Conservation (phyloP, 2,797 vertebrate genomes). For the Notolepis coatsorum region DNA sequence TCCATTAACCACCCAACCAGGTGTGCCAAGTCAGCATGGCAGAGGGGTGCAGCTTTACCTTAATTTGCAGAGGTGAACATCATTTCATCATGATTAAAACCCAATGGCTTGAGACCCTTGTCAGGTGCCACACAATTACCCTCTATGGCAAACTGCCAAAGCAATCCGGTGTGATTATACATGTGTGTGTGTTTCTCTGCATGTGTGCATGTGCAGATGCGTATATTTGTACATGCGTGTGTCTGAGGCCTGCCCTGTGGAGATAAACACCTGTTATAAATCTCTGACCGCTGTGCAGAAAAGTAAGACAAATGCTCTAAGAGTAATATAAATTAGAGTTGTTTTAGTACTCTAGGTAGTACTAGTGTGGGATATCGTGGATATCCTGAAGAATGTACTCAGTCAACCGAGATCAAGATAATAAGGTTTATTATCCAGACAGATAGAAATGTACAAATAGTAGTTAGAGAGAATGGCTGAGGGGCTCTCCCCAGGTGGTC, state of each 20-base stretch:
- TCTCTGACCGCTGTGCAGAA: slow-evolving; percentile 35
- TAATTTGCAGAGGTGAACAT: slow-evolving; percentile 44
- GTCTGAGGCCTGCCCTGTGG: slow-evolving; percentile 33
- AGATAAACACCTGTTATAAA: slow-evolving; percentile 69
- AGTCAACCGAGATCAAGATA: too few relatives aligned
- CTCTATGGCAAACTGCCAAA: slow-evolving; percentile 67
- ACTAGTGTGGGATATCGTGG: too few relatives aligned
- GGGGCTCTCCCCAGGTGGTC: too few relatives aligned
- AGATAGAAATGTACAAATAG: too few relatives aligned
- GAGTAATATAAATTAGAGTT: too few relatives aligned
- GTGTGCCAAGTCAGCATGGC: slow-evolving; percentile 56
- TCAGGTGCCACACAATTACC: slow-evolving; percentile 75
- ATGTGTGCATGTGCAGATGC: too few relatives aligned
- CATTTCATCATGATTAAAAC: slow-evolving; percentile 73
- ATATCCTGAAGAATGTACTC: too few relatives aligned
- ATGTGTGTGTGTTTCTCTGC: slow-evolving; percentile 34
- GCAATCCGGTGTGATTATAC: slow-evolving; percentile 20
- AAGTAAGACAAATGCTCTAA: too few relatives aligned
- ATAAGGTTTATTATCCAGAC: too few relatives aligned
- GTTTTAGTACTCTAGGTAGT: too few relatives aligned
- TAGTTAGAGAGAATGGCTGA: too few relatives aligned
- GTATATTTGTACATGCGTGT: slow-evolving; percentile 37
- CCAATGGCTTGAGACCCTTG: slow-evolving; percentile 61
- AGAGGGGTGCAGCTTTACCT: slow-evolving; percentile 37
- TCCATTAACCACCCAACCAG: slow-evolving; percentile 41